Evolutionary conservation across 2,113 vertebrate species (phyloP).

Genomic region (Nibea albiflora): DNA sequence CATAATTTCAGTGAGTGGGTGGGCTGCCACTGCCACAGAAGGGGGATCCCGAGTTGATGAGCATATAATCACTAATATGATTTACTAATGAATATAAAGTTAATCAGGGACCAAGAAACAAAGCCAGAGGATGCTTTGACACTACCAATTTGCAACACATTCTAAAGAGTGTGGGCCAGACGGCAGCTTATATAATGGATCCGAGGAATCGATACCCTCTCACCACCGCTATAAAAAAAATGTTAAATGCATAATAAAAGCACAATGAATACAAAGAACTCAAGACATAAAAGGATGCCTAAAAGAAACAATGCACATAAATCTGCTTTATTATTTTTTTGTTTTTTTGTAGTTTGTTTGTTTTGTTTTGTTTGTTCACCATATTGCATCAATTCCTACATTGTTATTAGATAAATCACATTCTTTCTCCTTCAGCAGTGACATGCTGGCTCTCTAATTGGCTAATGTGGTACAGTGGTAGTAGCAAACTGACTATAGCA

Average conservation of each 20-base stretch:
- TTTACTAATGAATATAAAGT: slow-evolving; percentile 77
- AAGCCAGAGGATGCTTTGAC: slow-evolving; percentile 58
- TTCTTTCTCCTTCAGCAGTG: slow-evolving; percentile 23
- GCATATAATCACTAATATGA: slow-evolving; percentile 71
- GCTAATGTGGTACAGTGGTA: slow-evolving; percentile 33
- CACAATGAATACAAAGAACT: background rate
- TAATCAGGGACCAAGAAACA: slow-evolving; percentile 68
- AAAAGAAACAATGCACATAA: background rate
- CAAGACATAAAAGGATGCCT: background rate
- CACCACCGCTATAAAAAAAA: background rate
- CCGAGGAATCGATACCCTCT: background rate
- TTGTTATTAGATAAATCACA: slow-evolving; percentile 23
- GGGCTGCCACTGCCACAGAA: slow-evolving; percentile 62
- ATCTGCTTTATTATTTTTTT: background rate
- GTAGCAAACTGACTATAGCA: slow-evolving; percentile 54
- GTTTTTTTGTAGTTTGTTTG: too few relatives aligned
- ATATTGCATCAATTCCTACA: background rate
- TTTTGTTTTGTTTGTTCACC: too few relatives aligned
- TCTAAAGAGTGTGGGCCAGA: slow-evolving; percentile 18
- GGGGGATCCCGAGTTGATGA: slow-evolving; percentile 60
- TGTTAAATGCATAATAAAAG: background rate
- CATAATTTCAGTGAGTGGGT: slow-evolving; percentile 59
- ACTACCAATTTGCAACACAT: slow-evolving; percentile 54
- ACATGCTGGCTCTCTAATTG: slow-evolving; percentile 71
- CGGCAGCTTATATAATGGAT: background rate